phyloP scores from a whole-genome alignment of 1,140 invertebrate species.

The Anthonomus grandis region DNA sequence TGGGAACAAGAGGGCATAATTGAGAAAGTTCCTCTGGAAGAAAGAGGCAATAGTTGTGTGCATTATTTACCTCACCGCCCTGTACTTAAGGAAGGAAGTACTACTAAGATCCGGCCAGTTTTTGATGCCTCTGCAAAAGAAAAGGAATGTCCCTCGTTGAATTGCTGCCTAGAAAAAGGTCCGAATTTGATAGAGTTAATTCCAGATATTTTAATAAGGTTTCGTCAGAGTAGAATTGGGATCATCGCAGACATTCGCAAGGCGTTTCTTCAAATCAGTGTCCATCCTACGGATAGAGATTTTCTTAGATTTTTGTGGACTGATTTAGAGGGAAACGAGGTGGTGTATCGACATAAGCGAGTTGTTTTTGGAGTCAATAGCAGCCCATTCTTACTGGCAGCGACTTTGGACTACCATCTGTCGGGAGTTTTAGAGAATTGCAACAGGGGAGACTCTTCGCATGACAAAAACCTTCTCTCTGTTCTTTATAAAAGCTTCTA shows the following conservation, averaged over 20 bases:
- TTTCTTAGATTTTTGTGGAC: conserved; percentile 39
- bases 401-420: conserved; percentile 17
- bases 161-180: conserved; percentile 35
- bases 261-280: conserved; percentile 7
- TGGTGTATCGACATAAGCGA: conserved; percentile 25
- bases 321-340: conserved; percentile 18
- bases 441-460: conserved; percentile 17
- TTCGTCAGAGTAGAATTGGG: conserved; percentile 42
- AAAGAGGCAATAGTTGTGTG: not conserved
- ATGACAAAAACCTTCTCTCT: conserved; percentile 1
- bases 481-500: no score
- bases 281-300: conserved; percentile 27
- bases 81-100: conserved; percentile 21
- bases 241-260: conserved; percentile 45
- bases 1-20: conserved; percentile 30
- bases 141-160: conserved; percentile 27
- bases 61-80: conserved; percentile 31
- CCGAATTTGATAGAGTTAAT: conserved; percentile 48
- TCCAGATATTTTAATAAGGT: conserved; percentile 42
- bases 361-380: conserved; percentile 34
- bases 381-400: conserved; percentile 35
- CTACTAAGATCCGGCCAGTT: conserved; percentile 1
- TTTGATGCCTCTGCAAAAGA: conserved; percentile 2
- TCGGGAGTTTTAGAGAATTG: conserved; percentile 31
- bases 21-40: conserved; percentile 22